Base-by-base conservation (phyloP, 2,888 invertebrate species). In the Hofmannophila pseudospretella region DNA sequence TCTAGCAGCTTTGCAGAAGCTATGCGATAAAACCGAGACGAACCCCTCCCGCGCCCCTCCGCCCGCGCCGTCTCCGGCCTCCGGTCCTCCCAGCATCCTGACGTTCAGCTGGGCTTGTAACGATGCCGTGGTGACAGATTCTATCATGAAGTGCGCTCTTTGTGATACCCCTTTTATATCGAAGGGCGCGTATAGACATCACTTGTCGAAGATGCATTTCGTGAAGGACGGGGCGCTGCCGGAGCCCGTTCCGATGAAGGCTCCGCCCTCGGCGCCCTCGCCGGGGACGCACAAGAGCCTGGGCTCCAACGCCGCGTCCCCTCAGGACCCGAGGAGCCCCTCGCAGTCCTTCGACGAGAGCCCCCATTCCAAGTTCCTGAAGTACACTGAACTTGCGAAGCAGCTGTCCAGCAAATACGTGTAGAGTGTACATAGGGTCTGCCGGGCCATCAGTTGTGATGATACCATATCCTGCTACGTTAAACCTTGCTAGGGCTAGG, bases 351-450 rank as follows among this genome's bases (percentile, higher is more conserved):
- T 92, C 68, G 96, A 96, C 66, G 97, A 97, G 81, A 96, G 95
- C 73, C 96, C 96, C 33, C 96, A 97, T 86, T 96, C 98, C 60
- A 98, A 98, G 89, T 98, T 98, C 90, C 93, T 97, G 59, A 98
- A 98, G 89, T 98, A 98, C 88, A 97, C 97, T 73, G 97, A 98
- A 88, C 92, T 98, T 87, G 98, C 98, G 67, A 98, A 98, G 88
- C 98, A 98, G 88, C 89, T 98, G 78, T 97, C 97, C 75, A 97
- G 96, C 88, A 97, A 97, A 89, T 97, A 96, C 89, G 94, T 95
- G 90, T 96, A 93, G 91, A 68, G 54, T 58, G 66, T 53, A 46
- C 47, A 51, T 47, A 51, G 51, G 54, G 44, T 72, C 78, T 78
- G 51, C 49, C 63, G 61, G 57, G 71, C 70, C 68, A 56, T 65